phyloP scores from a whole-genome alignment of 2,113 vertebrate species.

The Tragelaphus buxtoni region DNA sequence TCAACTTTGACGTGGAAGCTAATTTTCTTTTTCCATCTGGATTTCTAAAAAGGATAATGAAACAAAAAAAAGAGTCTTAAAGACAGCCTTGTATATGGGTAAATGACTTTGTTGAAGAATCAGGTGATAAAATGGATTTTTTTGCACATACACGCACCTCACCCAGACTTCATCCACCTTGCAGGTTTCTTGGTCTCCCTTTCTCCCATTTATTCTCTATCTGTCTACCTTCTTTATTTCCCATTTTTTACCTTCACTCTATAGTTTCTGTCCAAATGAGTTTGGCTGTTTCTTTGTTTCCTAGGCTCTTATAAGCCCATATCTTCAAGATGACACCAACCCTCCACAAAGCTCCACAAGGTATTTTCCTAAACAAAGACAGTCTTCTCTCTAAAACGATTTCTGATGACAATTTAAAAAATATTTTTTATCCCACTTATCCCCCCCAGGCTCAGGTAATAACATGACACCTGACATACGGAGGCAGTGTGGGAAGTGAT shows the following conservation, averaged over 20 bases:
- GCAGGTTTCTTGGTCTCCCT: background rate
- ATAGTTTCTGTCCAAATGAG: background rate
- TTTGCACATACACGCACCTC: too few species aligned
- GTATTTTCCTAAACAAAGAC: background rate
- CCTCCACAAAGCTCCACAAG: background rate
- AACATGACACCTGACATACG: background rate
- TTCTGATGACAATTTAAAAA: background rate
- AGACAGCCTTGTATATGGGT: background rate
- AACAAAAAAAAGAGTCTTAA: background rate
- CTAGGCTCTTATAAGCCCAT: background rate
- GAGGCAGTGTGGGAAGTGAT: background rate
- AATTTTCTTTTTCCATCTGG: background rate
- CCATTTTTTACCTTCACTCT: background rate
- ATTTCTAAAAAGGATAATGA: background rate
- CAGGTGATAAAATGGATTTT: background rate
- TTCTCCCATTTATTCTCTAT: background rate
- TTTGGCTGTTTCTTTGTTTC: background rate
- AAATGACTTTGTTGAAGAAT: background rate
- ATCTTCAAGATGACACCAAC: background rate
- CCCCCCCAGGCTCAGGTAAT: background rate
- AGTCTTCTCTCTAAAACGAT: background rate
- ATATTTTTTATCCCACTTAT: background rate
- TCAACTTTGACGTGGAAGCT: background rate
- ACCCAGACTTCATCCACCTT: too few species aligned
- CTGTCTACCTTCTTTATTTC: background rate